Percentiles rank a stretch among this genome's conserved stretches.
Conservation (phyloP, 2,113 vertebrate genomes). For the Buteo buteo region DNA sequence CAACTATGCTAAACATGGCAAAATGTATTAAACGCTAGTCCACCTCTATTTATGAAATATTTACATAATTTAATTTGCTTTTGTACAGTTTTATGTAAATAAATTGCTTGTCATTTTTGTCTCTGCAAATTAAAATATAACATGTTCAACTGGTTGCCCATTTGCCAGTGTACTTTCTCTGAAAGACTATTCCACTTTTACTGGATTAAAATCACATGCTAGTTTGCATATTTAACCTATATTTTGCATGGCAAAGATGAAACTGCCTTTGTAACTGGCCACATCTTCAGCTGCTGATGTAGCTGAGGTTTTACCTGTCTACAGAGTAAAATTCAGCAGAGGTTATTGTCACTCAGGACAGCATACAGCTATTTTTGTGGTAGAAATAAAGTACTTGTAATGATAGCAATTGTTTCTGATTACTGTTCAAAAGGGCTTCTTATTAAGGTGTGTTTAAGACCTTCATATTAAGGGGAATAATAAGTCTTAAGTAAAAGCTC, state of each 20-base stretch:
- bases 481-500: not conserved
- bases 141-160: slow-evolving; percentile 83
- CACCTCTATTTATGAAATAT: slow-evolving; percentile 99
- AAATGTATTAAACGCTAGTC: slow-evolving; percentile 99
- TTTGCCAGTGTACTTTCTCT: slow-evolving; percentile 67
- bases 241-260: not conserved
- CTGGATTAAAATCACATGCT: not conserved
- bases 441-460: not conserved
- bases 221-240: not conserved
- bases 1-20: slow-evolving; percentile 99
- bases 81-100: slow-evolving; percentile 99
- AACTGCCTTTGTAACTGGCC: not conserved
- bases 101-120: slow-evolving; percentile 99
- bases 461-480: not conserved
- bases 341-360: not conserved
- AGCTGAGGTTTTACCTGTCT: not conserved
- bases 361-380: not conserved
- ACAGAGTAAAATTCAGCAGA: not conserved
- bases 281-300: not conserved
- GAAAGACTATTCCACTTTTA: slow-evolving; percentile 14
- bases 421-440: not conserved
- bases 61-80: slow-evolving; percentile 99
- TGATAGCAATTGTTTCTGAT: not conserved
- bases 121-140: slow-evolving; percentile 99
- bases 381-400: not conserved